phyloP scores from a whole-genome alignment of 2,888 invertebrate species.

The Erebia epiphron region DNA sequence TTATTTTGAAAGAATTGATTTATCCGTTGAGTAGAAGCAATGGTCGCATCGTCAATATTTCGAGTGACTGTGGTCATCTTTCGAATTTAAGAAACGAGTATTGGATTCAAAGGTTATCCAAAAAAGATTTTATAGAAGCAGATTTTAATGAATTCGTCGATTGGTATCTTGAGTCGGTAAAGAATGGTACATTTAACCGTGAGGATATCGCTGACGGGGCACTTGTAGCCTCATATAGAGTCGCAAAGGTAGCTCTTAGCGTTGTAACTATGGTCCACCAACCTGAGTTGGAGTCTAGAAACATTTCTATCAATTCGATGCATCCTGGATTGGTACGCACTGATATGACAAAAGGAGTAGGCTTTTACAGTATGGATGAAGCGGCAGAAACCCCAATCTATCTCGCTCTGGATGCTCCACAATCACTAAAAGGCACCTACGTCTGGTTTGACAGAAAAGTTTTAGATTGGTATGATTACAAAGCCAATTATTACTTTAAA shows the following conservation, averaged over 20 bases:
- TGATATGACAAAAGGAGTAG: constrained; percentile 87
- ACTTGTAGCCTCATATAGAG: constrained; percentile 83
- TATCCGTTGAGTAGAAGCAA: too few species aligned
- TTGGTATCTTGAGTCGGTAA: constrained; percentile 81
- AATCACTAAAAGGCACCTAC: too few species aligned
- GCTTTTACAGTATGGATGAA: constrained; percentile 77
- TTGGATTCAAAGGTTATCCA: constrained; percentile 60
- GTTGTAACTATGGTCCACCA: constrained; percentile 87
- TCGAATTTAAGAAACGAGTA: constrained; percentile 68
- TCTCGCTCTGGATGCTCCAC: constrained; percentile 76
- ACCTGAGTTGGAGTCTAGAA: constrained; percentile 78
- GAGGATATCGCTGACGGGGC: constrained; percentile 37
- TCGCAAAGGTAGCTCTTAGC: constrained; percentile 88
- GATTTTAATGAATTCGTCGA: constrained; percentile 81
- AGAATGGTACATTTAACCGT: constrained; percentile 54
- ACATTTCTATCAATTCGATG: constrained; percentile 84
- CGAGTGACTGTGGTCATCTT: too few species aligned
- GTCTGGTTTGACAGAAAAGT: too few species aligned
- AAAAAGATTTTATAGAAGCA: constrained; percentile 51
- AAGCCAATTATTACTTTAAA: too few species aligned
- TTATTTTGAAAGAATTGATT: too few species aligned
- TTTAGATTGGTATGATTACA: too few species aligned
- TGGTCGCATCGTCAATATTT: too few species aligned
- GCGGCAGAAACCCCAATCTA: constrained; percentile 81
- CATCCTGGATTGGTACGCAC: constrained; percentile 91